phyloP scores from a whole-genome alignment of 2,113 vertebrate genomes.

The Sula dactylatra region DNA sequence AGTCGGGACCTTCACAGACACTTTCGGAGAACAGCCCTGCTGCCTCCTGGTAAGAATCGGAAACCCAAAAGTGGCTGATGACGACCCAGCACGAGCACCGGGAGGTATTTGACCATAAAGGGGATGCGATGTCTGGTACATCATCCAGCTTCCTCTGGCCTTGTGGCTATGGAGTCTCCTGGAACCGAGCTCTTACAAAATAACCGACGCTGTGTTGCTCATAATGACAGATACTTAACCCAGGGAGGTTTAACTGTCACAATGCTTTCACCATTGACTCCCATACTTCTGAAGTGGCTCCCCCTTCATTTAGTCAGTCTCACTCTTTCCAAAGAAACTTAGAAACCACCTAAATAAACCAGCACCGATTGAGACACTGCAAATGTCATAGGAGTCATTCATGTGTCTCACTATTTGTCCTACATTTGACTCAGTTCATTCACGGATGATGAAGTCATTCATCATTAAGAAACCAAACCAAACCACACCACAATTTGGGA shows the following conservation, averaged over 20 bases:
- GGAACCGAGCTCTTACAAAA: background rate
- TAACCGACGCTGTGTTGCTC: background rate
- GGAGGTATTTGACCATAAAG: background rate
- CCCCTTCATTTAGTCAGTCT: constrained; percentile 35
- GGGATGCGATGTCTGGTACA: background rate
- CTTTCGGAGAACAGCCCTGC: background rate
- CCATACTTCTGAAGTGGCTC: background rate
- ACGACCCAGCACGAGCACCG: background rate
- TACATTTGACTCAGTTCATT: constrained; percentile 61
- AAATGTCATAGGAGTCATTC: constrained; percentile 70
- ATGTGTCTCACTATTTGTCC: constrained; percentile 58
- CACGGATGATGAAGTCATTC: constrained; percentile 63
- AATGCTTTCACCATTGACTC: background rate
- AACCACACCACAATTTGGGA: constrained; percentile 28
- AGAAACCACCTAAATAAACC: constrained; percentile 70
- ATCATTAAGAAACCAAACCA: constrained; percentile 59
- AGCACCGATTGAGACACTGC: constrained; percentile 41
- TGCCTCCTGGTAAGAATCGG: background rate
- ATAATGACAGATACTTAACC: background rate
- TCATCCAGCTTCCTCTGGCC: background rate
- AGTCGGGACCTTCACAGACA: background rate
- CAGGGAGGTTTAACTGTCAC: background rate
- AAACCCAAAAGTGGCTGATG: background rate
- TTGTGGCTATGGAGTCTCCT: background rate
- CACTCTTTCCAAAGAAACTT: constrained; percentile 61